Percentiles rank a stretch among this genome's conserved stretches.
These are phyloP conservation scores for Cuniculus paca DNA, from an alignment of 2,797 vertebrate genomes.

Conservation along the genomic window DNA sequence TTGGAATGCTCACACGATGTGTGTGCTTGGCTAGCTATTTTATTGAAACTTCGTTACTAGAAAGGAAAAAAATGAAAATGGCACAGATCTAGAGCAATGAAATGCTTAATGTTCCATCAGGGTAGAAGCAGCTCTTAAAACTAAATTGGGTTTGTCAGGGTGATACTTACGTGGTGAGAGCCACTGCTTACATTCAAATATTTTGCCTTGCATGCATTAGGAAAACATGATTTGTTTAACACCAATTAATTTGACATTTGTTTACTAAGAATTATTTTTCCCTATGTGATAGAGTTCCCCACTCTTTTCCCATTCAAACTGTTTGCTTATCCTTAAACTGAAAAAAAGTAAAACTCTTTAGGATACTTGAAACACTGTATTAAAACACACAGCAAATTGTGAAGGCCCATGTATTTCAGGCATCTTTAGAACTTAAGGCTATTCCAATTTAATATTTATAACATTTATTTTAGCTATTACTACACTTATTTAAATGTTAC, in stretches of 20 bases:
- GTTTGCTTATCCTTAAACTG: not conserved
- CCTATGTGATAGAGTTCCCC: fast-evolving
- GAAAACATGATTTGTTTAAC: not conserved
- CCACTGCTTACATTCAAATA: not conserved
- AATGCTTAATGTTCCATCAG: not conserved
- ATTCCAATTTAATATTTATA: not conserved
- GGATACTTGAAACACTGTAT: not conserved
- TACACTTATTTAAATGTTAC: not conserved
- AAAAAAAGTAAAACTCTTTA: not conserved
- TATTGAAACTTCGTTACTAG: not conserved
- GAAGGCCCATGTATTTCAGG: fast-evolving
- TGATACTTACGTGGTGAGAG: fast-evolving
- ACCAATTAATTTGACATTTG: not conserved
- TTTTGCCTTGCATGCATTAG: fast-evolving
- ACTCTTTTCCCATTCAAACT: not conserved
- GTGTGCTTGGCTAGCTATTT: not conserved
- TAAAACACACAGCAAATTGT: not conserved
- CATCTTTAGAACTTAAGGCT: not conserved
- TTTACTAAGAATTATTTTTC: not conserved
- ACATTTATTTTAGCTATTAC: not conserved
- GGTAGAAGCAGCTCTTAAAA: not conserved
- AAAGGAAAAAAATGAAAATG: too few relatives aligned
- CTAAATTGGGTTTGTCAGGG: not conserved
- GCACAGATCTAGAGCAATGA: fast-evolving
- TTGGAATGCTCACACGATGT: not conserved